Evolutionary conservation across 2,113 vertebrate genomes (phyloP), one percentile per base, ranked within the genome.

Genomic region (Eira barbara): DNA sequence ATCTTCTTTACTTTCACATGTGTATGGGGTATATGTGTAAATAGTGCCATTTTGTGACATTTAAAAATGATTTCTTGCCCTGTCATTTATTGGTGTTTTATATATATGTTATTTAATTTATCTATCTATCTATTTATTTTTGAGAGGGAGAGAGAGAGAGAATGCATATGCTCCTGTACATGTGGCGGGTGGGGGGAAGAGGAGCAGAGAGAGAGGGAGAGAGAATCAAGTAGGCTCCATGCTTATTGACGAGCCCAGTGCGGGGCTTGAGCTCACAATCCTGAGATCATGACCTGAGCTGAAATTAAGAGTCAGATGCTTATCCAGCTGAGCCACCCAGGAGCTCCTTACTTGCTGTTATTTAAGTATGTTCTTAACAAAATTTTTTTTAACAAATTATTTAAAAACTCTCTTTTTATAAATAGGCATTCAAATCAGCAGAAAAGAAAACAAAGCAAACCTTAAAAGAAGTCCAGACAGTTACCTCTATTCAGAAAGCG

Each of bases 391-490:
- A 86, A 59, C 12, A 49, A 42, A 65, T 78, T 80, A 36, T 81
- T 93, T 83, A 42, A 82, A 90, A 97, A 73, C 15, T 67, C 15
- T 89, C 76, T 89, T 94, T n/a, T 65, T 47, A 81, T 88, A 42
- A 87, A 65, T 55, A 99, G 99, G 99, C 99, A 8, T 99, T 99
- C 97, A 99, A 99, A 97, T 99, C 99, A 21, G 99, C 99, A 29
- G 99, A 99, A 98, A 99, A 99, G 98, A 99, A 99, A 98, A 99
- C 99, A 0, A 99, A 99, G 81, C 99, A 99, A 97, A 99, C 99
- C 0, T 97, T 99, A 84, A 99, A 99, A 98, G 99, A 99, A 89
- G 99, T 99, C 15, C 99, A 99, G 98, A 99, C 99, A 0, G 99
- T 99, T 42, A 99, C 98, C 89, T 99, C 99, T 97, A 99, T 99